phyloP scores from a whole-genome alignment of 2,888 invertebrate genomes.

The Acronicta aceris region DNA sequence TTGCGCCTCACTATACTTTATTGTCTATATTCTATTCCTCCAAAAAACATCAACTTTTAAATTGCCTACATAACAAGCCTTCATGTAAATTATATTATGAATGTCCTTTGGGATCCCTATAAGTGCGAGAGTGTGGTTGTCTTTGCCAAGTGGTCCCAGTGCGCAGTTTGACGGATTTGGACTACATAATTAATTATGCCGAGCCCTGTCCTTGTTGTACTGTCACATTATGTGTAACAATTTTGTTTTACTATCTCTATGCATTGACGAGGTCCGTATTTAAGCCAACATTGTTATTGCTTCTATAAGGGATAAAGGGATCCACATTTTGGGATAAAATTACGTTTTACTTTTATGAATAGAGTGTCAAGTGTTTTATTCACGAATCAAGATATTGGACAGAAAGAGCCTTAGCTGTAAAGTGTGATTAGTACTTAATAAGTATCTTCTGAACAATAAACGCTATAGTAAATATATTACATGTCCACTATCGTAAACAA shows the following conservation, averaged over 20 bases:
- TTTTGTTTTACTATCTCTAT: too few species aligned
- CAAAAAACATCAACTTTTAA: background rate
- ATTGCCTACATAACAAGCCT: constrained; percentile 19
- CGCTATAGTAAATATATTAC: constrained; percentile 31
- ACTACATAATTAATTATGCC: constrained; percentile 41
- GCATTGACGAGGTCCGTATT: too few species aligned
- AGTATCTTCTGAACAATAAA: constrained; percentile 23
- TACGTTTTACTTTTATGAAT: too few species aligned
- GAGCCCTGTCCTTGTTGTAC: constrained; percentile 7
- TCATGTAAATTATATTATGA: constrained; percentile 25
- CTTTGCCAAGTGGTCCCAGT: constrained; percentile 13
- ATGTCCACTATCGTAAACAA: constrained; percentile 26
- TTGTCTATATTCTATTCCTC: too few species aligned
- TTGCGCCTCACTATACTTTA: too few species aligned
- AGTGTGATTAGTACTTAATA: background rate
- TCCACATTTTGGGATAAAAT: too few species aligned
- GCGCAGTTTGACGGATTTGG: constrained; percentile 25
- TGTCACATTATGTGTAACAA: background rate
- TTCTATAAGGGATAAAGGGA: too few species aligned
- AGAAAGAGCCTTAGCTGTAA: too few species aligned
- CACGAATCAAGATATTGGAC: too few species aligned
- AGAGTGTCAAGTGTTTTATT: too few species aligned
- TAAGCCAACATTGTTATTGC: too few species aligned
- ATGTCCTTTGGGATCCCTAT: constrained; percentile 15
- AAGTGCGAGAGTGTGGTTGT: constrained; percentile 31